A percentile compares a stretch with the other conserved stretches of the same genome.
Evolutionary conservation across 2,113 vertebrate species (phyloP).

Genomic region (Daubentonia madagascariensis): DNA sequence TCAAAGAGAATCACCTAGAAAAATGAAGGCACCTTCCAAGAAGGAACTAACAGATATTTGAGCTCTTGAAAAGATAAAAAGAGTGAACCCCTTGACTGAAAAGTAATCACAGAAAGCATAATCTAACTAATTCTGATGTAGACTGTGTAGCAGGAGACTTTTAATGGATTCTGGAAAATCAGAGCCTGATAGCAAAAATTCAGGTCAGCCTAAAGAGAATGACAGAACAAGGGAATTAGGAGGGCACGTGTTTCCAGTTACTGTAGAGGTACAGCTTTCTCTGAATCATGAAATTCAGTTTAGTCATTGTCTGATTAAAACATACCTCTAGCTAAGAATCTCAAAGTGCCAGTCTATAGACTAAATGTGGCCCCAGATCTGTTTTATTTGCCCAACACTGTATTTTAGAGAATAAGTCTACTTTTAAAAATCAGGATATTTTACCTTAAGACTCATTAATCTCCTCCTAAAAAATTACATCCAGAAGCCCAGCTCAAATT

Average conservation of each 20-base stretch:
- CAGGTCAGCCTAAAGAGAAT: background rate
- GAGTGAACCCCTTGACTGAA: background rate
- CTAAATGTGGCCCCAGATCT: background rate
- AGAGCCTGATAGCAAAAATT: background rate
- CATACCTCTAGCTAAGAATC: background rate
- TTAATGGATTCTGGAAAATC: background rate
- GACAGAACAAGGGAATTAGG: background rate
- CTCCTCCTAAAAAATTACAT: background rate
- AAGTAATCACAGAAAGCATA: background rate
- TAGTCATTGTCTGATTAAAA: background rate
- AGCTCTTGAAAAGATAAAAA: background rate
- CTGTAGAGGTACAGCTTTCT: background rate
- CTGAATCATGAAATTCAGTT: background rate
- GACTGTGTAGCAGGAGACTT: background rate
- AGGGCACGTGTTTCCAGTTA: background rate
- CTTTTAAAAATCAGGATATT: constrained; percentile 19
- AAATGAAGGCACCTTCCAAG: background rate
- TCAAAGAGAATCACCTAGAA: background rate
- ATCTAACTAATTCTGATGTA: background rate
- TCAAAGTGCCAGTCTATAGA: background rate
- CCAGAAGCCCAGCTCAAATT: background rate
- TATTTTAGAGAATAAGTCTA: background rate
- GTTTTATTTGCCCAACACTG: background rate
- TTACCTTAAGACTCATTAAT: background rate
- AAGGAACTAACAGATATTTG: background rate